Conservation (phyloP, 2,888 invertebrate genomes). For the Standfussiana lucernea region DNA sequence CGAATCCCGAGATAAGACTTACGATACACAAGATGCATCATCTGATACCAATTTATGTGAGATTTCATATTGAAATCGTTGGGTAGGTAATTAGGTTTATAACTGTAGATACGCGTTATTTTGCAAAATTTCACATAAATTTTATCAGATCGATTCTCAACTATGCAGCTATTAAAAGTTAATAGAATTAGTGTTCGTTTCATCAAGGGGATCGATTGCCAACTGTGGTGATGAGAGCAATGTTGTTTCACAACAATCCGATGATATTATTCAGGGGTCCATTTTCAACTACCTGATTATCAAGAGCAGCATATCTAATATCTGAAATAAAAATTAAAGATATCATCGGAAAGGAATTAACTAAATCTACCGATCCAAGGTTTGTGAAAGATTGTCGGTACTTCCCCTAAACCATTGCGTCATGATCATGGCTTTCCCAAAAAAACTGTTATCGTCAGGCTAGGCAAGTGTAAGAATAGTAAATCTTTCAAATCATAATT, state of each 20-base stretch:
- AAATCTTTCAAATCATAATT: background rate
- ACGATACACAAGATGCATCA: conserved; percentile 64
- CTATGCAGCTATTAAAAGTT: conserved; percentile 31
- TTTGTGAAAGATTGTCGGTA: background rate
- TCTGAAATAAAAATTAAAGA: background rate
- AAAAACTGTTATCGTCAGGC: background rate
- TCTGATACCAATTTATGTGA: conserved; percentile 64
- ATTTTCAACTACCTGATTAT: conserved; percentile 2
- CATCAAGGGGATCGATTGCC: background rate
- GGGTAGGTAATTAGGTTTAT: conserved; percentile 62
- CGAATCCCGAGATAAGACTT: conserved; percentile 59
- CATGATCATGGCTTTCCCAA: background rate
- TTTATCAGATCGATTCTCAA: conserved; percentile 53
- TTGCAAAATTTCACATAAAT: conserved; percentile 57
- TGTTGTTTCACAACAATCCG: background rate
- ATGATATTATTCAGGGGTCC: background rate
- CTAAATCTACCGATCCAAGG: background rate
- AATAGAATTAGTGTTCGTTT: conserved; percentile 22
- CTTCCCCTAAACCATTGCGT: background rate
- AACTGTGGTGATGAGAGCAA: background rate
- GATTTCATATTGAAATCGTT: conserved; percentile 63
- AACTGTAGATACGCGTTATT: conserved; percentile 37
- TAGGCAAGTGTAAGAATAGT: no score
- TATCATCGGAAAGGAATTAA: background rate
- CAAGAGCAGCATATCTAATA: no score